Percentiles rank a stretch among this genome's conserved stretches.
Evolutionary conservation across 2,797 vertebrate species (phyloP).

Genomic region (Micromesistius poutassou): DNA sequence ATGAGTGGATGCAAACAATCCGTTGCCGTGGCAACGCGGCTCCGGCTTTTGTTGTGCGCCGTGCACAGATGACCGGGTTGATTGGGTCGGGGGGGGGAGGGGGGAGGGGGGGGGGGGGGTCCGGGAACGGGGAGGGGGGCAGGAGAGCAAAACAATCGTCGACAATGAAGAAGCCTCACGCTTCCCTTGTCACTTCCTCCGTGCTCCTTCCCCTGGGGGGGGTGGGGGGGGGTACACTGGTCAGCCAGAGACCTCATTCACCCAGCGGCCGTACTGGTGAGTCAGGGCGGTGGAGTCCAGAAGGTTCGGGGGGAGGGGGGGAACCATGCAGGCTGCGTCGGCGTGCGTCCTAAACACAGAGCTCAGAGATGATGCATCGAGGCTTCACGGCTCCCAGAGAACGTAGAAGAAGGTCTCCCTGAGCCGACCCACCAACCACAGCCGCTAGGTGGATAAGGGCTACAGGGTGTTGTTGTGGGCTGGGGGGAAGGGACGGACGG

Average conservation of each 20-base stretch:
- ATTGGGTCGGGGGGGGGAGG: slow-evolving; percentile 43
- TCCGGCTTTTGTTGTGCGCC: slow-evolving; percentile 60
- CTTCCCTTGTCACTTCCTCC: slow-evolving; percentile 60
- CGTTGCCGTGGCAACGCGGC: slow-evolving; percentile 66
- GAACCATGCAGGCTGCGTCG: too few species aligned
- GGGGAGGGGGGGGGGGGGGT: slow-evolving; percentile 2
- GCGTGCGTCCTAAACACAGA: too few species aligned
- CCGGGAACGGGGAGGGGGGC: slow-evolving; percentile 58
- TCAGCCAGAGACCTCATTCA: not conserved
- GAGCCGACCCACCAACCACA: too few species aligned
- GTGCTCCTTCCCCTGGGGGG: slow-evolving; percentile 25
- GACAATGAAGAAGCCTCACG: slow-evolving; percentile 64
- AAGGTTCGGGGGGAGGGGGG: too few species aligned
- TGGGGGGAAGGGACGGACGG: not conserved
- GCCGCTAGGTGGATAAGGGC: too few species aligned
- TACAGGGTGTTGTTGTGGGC: too few species aligned
- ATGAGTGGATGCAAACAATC: slow-evolving; percentile 77
- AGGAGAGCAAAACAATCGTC: slow-evolving; percentile 48
- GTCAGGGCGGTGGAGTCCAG: too few species aligned
- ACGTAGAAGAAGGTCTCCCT: not conserved
- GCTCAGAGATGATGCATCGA: too few species aligned
- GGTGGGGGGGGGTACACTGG: slow-evolving; percentile 8
- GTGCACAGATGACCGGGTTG: slow-evolving; percentile 66
- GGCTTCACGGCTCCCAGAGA: not conserved
- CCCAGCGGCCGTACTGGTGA: too few species aligned